Evolutionary conservation across 2,113 vertebrate genomes (phyloP).

Genomic region (Cynopterus brachyotis): DNA sequence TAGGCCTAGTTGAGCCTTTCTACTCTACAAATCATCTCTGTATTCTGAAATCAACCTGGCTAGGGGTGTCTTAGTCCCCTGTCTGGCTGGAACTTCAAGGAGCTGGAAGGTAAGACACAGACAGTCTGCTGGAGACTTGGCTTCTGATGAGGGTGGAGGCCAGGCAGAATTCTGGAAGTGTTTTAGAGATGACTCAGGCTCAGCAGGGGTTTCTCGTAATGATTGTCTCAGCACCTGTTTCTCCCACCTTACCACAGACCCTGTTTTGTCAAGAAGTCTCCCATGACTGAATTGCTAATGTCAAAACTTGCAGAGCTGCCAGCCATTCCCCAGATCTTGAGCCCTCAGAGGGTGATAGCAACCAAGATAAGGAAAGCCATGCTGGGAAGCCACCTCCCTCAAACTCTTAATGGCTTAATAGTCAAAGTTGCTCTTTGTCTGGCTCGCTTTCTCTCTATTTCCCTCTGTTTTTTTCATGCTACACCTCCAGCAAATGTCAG

Average conservation of each 20-base stretch:
- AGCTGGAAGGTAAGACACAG: background rate
- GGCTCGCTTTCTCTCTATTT: background rate
- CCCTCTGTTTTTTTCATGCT: background rate
- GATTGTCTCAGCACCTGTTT: background rate
- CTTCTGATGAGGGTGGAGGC: background rate
- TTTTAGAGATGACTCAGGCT: constrained; percentile 17
- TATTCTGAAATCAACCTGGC: background rate
- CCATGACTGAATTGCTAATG: background rate
- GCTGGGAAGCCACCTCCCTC: background rate
- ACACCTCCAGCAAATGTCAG: background rate
- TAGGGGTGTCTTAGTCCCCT: background rate
- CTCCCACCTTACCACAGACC: background rate
- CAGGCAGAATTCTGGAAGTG: background rate
- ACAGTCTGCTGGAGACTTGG: background rate
- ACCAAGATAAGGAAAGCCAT: background rate
- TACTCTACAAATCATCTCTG: background rate
- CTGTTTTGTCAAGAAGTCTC: constrained; percentile 20
- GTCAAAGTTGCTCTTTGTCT: background rate
- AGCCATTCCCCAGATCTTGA: background rate
- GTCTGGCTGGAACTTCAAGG: background rate
- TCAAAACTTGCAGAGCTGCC: background rate
- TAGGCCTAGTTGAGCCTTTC: background rate
- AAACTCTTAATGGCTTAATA: background rate
- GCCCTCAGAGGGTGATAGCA: background rate
- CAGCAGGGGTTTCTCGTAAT: background rate